Conservation (phyloP, 2,888 invertebrate species). For the Calameuta pallipes region DNA sequence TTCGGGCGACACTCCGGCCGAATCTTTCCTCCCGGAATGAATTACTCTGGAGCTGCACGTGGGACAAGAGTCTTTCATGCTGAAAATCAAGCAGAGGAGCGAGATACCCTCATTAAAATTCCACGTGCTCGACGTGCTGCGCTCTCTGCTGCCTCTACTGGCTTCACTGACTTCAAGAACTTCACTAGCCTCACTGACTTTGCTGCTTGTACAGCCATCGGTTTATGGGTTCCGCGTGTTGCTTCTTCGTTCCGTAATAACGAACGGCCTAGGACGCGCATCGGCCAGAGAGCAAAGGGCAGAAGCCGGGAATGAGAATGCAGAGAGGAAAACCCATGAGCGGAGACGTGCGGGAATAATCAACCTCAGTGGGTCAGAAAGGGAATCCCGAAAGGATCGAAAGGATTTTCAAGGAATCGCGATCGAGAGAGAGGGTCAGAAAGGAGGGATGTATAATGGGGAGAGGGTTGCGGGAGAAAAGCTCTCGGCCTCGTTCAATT, state of each 20-base stretch:
- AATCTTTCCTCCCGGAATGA: no score
- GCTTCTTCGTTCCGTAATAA: not conserved
- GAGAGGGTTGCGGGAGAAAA: not conserved
- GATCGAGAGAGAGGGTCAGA: no score
- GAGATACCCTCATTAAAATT: conserved; percentile 60
- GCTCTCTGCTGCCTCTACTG: no score
- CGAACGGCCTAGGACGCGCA: conserved; percentile 2
- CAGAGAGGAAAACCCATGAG: not conserved
- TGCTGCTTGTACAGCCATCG: conserved; percentile 19
- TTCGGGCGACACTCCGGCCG: no score
- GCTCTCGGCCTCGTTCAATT: conserved; percentile 47
- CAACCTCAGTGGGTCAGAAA: no score
- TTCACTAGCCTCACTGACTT: no score
- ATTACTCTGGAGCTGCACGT: no score
- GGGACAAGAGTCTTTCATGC: no score
- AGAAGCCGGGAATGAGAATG: not conserved
- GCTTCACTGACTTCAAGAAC: no score
- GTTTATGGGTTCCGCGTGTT: conserved; percentile 48
- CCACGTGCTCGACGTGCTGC: conserved; percentile 37
- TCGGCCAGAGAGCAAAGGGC: conserved; percentile 1
- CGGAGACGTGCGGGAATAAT: not conserved
- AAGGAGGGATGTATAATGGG: no score
- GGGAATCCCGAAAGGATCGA: no score
- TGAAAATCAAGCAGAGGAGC: conserved; percentile 28
- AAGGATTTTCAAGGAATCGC: no score